Evolutionary conservation across 2,113 vertebrate species (phyloP).

Genomic region (Tautogolabrus adspersus): DNA sequence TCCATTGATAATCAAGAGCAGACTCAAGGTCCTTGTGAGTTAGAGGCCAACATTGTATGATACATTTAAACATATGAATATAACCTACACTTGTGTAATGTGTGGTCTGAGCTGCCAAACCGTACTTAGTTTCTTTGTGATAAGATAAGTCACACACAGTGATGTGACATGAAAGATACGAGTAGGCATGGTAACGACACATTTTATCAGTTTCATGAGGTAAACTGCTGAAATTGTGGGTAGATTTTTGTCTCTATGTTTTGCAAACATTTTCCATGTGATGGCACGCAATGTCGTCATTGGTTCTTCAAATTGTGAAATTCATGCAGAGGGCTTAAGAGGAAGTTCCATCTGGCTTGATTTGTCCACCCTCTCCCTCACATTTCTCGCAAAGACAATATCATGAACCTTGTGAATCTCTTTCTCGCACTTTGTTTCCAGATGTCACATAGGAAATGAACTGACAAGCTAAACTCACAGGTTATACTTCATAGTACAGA

Average conservation of each 20-base stretch:
- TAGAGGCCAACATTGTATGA: too few relatives aligned
- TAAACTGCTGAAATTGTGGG: too few relatives aligned
- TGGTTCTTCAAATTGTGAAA: slow-evolving; percentile 44
- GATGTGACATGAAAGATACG: not conserved
- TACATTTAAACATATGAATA: too few relatives aligned
- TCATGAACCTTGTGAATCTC: fast-evolving
- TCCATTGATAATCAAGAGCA: too few relatives aligned
- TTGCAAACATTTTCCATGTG: not conserved
- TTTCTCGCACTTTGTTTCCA: fast-evolving
- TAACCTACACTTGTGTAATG: too few relatives aligned
- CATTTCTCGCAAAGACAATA: not conserved
- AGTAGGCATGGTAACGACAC: not conserved
- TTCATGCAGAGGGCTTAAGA: not conserved
- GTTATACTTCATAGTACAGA: too few relatives aligned
- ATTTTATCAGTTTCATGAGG: too few relatives aligned
- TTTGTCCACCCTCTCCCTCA: fast-evolving
- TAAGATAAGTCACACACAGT: not conserved
- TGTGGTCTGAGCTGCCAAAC: too few relatives aligned
- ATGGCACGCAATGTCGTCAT: not conserved
- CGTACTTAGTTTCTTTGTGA: not conserved
- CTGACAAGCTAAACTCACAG: not conserved
- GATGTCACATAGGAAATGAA: not conserved
- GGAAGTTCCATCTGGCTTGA: slow-evolving; percentile 17
- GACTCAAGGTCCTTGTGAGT: too few relatives aligned
- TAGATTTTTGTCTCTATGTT: too few relatives aligned